A percentile compares a stretch with the other conserved stretches of the same genome.
Conservation (phyloP, 2,113 vertebrate genomes). For the Mustela nigripes region DNA sequence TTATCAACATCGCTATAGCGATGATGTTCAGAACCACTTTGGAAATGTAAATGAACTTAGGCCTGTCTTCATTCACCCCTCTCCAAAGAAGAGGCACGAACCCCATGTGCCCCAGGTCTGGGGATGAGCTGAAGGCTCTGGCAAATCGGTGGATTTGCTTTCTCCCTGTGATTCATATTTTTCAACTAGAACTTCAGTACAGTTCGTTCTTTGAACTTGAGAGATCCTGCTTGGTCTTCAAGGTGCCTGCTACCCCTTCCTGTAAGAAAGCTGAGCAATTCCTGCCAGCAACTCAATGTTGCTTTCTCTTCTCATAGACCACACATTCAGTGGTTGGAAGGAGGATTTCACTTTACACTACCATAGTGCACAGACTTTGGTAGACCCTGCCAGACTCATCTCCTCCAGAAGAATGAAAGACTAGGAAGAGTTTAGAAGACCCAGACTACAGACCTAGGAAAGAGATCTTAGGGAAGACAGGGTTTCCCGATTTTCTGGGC, state of each 20-base stretch:
- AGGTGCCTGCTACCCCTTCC: not conserved
- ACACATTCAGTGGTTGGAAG: not conserved
- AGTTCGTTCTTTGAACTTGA: conserved; percentile 46
- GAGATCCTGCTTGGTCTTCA: not conserved
- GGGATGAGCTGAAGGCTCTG: not conserved
- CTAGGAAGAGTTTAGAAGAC: not conserved
- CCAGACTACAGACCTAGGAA: not conserved
- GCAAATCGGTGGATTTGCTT: conserved; percentile 13
- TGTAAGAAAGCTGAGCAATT: not conserved
- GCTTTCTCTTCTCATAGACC: not conserved
- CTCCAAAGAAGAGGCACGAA: not conserved
- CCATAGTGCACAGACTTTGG: not conserved
- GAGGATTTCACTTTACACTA: conserved; percentile 2
- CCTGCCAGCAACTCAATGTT: not conserved
- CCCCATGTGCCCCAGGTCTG: not conserved
- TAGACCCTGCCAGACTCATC: not conserved
- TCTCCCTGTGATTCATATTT: not conserved
- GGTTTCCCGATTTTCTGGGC: not conserved
- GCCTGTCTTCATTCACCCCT: not conserved
- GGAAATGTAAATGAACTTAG: not conserved
- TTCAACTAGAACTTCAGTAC: conserved; percentile 42
- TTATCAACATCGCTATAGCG: not conserved
- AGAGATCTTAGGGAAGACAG: not conserved
- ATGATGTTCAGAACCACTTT: not conserved
- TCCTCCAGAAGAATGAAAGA: not conserved